Percentiles rank a stretch among this genome's conserved stretches.
Conservation (phyloP, 1,140 invertebrate genomes). For the Ostrea denselamellosa region DNA sequence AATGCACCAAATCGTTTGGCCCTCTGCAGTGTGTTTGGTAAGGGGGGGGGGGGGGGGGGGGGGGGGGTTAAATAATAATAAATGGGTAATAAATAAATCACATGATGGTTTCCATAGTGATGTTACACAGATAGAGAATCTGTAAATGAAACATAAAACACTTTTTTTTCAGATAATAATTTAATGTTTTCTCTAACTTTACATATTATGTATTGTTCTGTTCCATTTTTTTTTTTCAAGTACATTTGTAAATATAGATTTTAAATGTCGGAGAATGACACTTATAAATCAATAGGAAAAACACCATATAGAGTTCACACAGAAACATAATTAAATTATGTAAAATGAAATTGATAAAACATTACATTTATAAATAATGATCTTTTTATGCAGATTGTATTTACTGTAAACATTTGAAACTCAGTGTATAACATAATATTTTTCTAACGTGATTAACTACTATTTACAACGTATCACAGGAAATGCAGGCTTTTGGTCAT, state of each 20-base stretch:
- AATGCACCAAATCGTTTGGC: too few relatives aligned
- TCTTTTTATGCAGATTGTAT: neutral
- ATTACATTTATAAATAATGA: neutral
- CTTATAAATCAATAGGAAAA: neutral
- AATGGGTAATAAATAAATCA: too few relatives aligned
- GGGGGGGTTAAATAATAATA: too few relatives aligned
- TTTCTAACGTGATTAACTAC: neutral
- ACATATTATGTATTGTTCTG: neutral
- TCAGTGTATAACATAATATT: neutral
- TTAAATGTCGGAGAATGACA: too few relatives aligned
- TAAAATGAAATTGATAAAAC: neutral
- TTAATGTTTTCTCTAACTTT: neutral
- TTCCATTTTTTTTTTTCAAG: neutral
- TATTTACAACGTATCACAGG: slow-evolving; percentile 26
- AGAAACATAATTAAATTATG: neutral
- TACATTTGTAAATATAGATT: neutral
- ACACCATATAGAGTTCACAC: neutral
- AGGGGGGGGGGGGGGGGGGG: too few relatives aligned
- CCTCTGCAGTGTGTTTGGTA: too few relatives aligned
- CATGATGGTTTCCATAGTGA: too few relatives aligned
- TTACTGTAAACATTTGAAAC: neutral
- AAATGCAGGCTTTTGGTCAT: slow-evolving; percentile 26
- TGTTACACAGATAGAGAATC: too few relatives aligned
- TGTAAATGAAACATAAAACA: neutral
- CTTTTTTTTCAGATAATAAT: neutral